Evolutionary conservation across 1,140 invertebrate species (phyloP), one percentile per base, ranked within the genome.

Genomic region (Euura lappo): DNA sequence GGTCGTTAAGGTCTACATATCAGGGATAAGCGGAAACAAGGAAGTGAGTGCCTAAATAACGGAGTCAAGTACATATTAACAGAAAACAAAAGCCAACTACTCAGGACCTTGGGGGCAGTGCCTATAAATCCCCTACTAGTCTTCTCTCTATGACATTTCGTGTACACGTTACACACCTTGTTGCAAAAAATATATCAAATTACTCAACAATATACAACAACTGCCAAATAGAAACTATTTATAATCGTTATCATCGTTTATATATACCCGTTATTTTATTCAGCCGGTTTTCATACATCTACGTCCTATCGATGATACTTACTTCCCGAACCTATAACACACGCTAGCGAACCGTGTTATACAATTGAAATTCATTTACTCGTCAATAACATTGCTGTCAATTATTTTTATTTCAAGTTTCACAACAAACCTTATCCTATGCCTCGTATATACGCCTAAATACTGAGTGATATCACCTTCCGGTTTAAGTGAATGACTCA

Each of bases 1-100:
- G 95, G 94, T 93, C 83, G 92, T 97, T 76, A 96, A 96, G 91
- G 91, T 97, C 76, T 96, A 95, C 87, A 91, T 96, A 85, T 96
- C 95, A 84, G 94, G 94, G 79, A 96, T 96, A 88, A 96, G 94
- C 81, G 95, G 94, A 75, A 96, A 95, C 86, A 96, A 96, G 89
- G 95, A 97, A 93, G 95, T 96, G 88, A 92, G 86, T 90, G 73
- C 8, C 68, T 68, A 68, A 79, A 71, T 45, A 75, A 74, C 73
- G 51, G 51, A 60, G 51, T 71, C 28, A 28, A 28, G 28, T 28
- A 28, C 1, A 28, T 28, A 28, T 28, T 28, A 28, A 28, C n/a
- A 1, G 28, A 28, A 64, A 67, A 71, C 46, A 69, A 11, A 44
- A 28, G 45, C 42, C 11, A 13, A 45, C 2, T 8, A 43, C 28